These are phyloP conservation scores for Notarius lentiginosus DNA, from an alignment of 2,113 vertebrate genomes.

Conservation along the genomic window DNA sequence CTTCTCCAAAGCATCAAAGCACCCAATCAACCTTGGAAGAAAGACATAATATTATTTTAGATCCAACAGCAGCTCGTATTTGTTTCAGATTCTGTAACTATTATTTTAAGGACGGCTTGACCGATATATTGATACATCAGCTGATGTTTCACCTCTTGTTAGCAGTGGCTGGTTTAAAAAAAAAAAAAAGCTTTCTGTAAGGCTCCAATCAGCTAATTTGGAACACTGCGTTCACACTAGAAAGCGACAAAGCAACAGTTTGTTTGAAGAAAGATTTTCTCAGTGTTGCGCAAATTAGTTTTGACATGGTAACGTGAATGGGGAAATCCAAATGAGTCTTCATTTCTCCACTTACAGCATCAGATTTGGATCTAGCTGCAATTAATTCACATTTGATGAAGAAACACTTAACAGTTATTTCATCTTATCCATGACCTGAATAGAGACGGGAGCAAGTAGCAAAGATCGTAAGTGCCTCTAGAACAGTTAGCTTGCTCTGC, in stretches of 20 bases:
- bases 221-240: too few relatives aligned
- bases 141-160: not conserved
- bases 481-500: too few relatives aligned
- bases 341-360: too few relatives aligned
- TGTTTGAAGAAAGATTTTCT: too few relatives aligned
- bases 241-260: too few relatives aligned
- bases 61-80: not conserved
- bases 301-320: not conserved
- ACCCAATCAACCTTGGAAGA: constrained; percentile 87
- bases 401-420: not conserved
- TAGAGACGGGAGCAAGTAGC: not conserved
- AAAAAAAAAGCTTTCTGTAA: not conserved
- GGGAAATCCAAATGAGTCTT: not conserved
- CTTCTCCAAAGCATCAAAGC: constrained; percentile 92
- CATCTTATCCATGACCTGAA: not conserved
- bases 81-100: not conserved
- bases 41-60: not conserved
- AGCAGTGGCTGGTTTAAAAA: too few relatives aligned
- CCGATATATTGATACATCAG: not conserved
- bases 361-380: too few relatives aligned
- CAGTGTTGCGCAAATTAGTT: too few relatives aligned
- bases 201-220: not conserved
- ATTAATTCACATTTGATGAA: too few relatives aligned
- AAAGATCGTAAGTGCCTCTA: too few relatives aligned
- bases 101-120: not conserved